Percentiles rank a stretch among this genome's conserved stretches.
Conservation (phyloP, 2,113 vertebrate genomes). For the Vulpes lagopus region DNA sequence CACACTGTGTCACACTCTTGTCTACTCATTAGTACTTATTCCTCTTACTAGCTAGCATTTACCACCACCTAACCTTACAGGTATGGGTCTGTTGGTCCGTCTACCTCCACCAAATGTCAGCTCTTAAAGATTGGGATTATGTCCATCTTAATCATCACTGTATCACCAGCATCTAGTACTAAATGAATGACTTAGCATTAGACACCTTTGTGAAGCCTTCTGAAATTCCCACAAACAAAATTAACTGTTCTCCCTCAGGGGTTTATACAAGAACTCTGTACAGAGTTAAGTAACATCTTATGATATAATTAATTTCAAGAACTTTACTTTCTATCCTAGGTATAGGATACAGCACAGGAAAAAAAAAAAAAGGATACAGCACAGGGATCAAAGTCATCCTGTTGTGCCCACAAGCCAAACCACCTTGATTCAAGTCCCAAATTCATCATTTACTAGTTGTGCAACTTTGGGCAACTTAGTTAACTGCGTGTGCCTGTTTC, state of each 20-base stretch:
- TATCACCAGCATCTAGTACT: slow-evolving; percentile 10
- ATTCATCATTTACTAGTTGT: not conserved
- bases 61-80: not conserved
- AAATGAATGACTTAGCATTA: slow-evolving; percentile 24
- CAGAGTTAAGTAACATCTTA: slow-evolving; percentile 1
- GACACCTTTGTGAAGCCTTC: slow-evolving; percentile 3
- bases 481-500: not conserved
- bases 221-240: slow-evolving; percentile 46
- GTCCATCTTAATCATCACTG: not conserved
- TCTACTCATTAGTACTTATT: not conserved
- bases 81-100: not conserved
- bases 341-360: not conserved
- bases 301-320: slow-evolving; percentile 50
- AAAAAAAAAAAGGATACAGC: not conserved
- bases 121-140: not conserved
- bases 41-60: not conserved
- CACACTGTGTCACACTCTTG: not conserved
- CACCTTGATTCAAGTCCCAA: slow-evolving; percentile 38
- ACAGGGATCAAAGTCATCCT: not conserved
- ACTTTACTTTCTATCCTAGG: slow-evolving; percentile 25
- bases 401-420: not conserved
- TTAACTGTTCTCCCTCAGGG: not conserved
- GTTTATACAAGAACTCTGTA: slow-evolving; percentile 21
- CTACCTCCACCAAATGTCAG: not conserved
- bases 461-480: not conserved